These are phyloP conservation scores for Felis chaus DNA, from an alignment of 2,113 vertebrate species.

Conservation along the genomic window DNA sequence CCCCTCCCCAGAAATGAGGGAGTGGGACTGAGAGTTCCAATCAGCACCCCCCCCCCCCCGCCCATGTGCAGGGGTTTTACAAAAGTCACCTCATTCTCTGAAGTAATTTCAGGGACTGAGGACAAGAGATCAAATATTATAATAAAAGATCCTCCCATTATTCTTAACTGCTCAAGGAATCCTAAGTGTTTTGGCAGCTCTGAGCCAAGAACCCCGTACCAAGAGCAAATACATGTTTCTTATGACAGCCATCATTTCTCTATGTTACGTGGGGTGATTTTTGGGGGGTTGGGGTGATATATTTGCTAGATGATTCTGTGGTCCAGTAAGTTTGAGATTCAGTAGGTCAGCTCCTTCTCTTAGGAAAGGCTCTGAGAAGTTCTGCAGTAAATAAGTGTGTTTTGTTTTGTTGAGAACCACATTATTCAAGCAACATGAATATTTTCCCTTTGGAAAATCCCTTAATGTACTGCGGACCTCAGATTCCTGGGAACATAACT, in stretches of 20 bases:
- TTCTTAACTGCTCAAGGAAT: not conserved
- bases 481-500: not conserved
- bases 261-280: not conserved
- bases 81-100: not conserved
- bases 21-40: not conserved
- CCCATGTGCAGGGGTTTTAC: not conserved
- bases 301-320: not conserved
- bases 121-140: not conserved
- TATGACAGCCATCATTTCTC: not conserved
- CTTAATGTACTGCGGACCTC: not conserved
- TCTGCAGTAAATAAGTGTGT: not conserved
- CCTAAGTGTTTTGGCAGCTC: not conserved
- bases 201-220: not conserved
- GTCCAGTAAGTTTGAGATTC: not conserved
- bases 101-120: not conserved
- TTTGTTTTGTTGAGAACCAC: not conserved
- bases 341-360: not conserved
- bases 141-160: not conserved
- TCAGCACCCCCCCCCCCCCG: too few relatives aligned
- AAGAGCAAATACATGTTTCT: not conserved
- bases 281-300: not conserved
- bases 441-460: too few relatives aligned
- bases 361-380: not conserved
- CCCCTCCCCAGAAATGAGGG: not conserved
- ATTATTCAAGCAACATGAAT: not conserved